Evolutionary conservation across 2,797 vertebrate genomes (phyloP).

Genomic region (Typhlichthys subterraneus): DNA sequence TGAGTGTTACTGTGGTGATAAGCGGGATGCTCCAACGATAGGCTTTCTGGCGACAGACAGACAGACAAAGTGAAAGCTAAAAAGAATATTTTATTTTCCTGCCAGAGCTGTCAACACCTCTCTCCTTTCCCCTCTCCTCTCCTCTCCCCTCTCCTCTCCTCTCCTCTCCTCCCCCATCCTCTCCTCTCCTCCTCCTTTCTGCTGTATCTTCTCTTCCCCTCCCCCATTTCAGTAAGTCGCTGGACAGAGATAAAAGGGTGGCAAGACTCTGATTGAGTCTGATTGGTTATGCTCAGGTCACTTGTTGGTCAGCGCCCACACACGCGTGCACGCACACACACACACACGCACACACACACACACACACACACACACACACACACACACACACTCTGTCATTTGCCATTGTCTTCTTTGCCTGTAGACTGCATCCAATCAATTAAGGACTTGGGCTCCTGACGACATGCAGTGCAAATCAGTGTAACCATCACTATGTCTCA

Average conservation of each 20-base stretch:
- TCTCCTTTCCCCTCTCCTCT: background rate
- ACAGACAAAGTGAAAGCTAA: conserved; percentile 42
- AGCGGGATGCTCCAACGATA: conserved; percentile 72
- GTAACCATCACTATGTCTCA: conserved; percentile 69
- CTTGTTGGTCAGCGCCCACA: conserved; percentile 51
- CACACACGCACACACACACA: conserved; percentile 18
- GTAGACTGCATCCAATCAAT: conserved; percentile 73
- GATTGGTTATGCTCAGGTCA: conserved; percentile 62
- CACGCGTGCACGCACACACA: background rate
- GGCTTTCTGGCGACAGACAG: conserved; percentile 54
- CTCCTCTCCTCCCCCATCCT: background rate
- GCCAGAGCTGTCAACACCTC: conserved; percentile 45
- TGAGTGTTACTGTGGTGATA: conserved; percentile 71
- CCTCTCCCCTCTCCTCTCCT: background rate
- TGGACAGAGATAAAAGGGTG: conserved; percentile 40
- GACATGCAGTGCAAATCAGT: conserved; percentile 69
- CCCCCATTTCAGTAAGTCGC: conserved; percentile 26
- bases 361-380: conserved; percentile 19
- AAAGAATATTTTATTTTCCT: conserved; percentile 49
- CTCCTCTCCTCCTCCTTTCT: background rate
- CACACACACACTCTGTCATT: conserved; percentile 23
- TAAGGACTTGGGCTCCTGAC: conserved; percentile 51
- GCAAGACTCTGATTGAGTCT: conserved; percentile 51
- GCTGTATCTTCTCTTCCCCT: background rate
- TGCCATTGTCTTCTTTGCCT: conserved; percentile 53